These are phyloP conservation scores for Caenorhabditis elegans DNA, from an alignment of 1,140 invertebrate species.

Conservation along the genomic window WBcel235 BX284602.5:10821501-10822000, in stretches of 20 bases:
- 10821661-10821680: conserved; percentile 55
- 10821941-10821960: conserved; percentile 83
- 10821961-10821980: conserved; percentile 77
- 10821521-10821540: conserved; percentile 78
- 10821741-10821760: background rate
- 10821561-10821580: conserved; percentile 74
- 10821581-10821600: conserved; percentile 72
- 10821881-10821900: conserved; percentile 78
- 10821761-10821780: background rate
- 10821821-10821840: conserved; percentile 93
- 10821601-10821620: conserved; percentile 76
- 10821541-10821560: conserved; percentile 75
- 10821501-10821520: conserved; percentile 75
- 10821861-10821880: conserved; percentile 84
- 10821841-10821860: conserved; percentile 79
- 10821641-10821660: conserved; percentile 78
- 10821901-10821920: conserved; percentile 78
- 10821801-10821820: conserved; percentile 82
- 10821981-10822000: conserved; percentile 72
- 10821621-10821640: conserved; percentile 81
- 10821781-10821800: conserved; percentile 78
- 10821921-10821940: conserved; percentile 81
- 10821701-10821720: conserved; percentile 68
- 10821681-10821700: conserved; percentile 66
- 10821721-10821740: conserved; percentile 73